Conservation (phyloP, 2,113 vertebrate genomes). For the Ictidomys tridecemlineatus region DNA sequence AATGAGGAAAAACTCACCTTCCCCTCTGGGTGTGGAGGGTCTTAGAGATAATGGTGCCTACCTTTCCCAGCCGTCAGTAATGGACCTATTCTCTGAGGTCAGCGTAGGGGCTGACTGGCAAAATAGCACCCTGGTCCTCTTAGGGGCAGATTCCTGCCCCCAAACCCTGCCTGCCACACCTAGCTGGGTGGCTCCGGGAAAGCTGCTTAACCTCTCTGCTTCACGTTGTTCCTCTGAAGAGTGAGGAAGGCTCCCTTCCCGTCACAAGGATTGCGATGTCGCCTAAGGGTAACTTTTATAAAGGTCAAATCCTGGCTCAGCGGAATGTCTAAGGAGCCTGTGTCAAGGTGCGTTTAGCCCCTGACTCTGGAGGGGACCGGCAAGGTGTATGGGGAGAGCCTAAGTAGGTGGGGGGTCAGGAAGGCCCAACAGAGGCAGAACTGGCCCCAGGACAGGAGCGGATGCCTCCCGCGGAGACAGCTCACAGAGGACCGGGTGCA, state of each 20-base stretch:
- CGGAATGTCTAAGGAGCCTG: too few relatives aligned
- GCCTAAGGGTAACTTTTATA: not conserved
- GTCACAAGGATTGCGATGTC: accelerated
- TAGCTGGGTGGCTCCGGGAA: not conserved
- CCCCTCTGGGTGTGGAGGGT: too few relatives aligned
- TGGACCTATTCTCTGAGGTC: too few relatives aligned
- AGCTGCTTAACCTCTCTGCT: not conserved
- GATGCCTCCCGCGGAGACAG: not conserved
- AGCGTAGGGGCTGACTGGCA: too few relatives aligned
- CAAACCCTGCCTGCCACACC: not conserved
- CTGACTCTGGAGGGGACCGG: not conserved
- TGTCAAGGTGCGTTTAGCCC: not conserved
- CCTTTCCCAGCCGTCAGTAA: not conserved
- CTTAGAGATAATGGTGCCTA: not conserved
- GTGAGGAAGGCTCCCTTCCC: accelerated
- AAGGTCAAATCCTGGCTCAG: not conserved
- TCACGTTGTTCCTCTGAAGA: not conserved
- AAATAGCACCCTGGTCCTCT: too few relatives aligned
- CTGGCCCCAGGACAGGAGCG: not conserved
- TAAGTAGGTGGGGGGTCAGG: too few relatives aligned
- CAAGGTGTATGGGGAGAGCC: not conserved
- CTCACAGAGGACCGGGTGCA: not conserved
- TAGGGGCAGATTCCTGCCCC: not conserved
- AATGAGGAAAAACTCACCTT: not conserved
- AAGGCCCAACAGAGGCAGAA: too few relatives aligned